phyloP scores from a whole-genome alignment of 2,797 vertebrate genomes.

The Chanos chanos region DNA sequence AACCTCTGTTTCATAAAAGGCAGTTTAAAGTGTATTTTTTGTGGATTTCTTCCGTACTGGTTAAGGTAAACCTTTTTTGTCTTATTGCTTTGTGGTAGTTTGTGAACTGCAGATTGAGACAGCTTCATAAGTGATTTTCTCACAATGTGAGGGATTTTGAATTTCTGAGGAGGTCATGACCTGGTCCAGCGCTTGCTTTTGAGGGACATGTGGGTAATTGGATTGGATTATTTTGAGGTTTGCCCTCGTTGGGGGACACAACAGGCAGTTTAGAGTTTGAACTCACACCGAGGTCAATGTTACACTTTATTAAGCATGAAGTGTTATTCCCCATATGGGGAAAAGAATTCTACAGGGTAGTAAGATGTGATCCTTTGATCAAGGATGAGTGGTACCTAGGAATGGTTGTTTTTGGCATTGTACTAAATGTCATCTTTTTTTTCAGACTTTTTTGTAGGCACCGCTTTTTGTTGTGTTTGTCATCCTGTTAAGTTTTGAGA shows the following conservation, averaged over 20 bases:
- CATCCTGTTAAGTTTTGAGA: too few relatives aligned
- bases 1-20: too few relatives aligned
- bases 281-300: slow-evolving; percentile 46
- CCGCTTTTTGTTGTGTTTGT: too few relatives aligned
- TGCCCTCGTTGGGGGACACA: slow-evolving; percentile 41
- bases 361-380: background rate
- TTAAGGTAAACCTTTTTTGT: background rate
- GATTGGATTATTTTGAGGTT: slow-evolving; percentile 54
- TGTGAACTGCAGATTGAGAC: slow-evolving; percentile 10
- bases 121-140: slow-evolving; percentile 32
- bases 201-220: slow-evolving; percentile 56
- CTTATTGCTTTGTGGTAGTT: slow-evolving; percentile 16
- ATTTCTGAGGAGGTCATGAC: slow-evolving; percentile 42
- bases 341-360: background rate
- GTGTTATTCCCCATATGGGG: too few relatives aligned
- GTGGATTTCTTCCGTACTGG: slow-evolving; percentile 26
- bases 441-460: too few relatives aligned
- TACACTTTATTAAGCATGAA: slow-evolving; percentile 19
- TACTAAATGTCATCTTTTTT: too few relatives aligned
- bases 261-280: slow-evolving; percentile 49
- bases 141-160: slow-evolving; percentile 30
- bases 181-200: slow-evolving; percentile 42
- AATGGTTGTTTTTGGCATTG: too few relatives aligned
- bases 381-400: too few relatives aligned
- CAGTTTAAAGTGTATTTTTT: background rate